phyloP scores from a whole-genome alignment of 1,140 invertebrate species.

The Polyergus mexicanus region DNA sequence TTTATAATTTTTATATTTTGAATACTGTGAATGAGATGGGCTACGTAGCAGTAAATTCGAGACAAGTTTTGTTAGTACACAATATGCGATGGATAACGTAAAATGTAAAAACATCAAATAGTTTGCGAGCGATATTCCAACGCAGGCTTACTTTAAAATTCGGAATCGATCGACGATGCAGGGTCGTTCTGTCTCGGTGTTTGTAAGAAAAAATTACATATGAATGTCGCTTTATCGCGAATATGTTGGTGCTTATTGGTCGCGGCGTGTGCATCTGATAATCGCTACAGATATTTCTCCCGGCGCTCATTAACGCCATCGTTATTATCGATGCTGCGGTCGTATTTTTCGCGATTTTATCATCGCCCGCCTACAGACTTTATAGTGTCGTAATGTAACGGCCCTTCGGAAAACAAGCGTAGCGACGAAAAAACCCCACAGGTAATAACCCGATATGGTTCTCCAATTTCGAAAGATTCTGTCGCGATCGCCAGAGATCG shows the following conservation, averaged over 20 bases:
- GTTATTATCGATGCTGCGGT: constrained; percentile 17
- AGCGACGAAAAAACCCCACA: constrained; percentile 3
- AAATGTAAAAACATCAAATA: not conserved
- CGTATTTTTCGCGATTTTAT: constrained; percentile 51
- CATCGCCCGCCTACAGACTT: not conserved
- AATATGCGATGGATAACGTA: not conserved
- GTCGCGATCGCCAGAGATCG: not conserved
- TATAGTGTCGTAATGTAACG: constrained; percentile 35
- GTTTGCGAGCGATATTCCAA: not conserved
- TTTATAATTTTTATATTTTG: not conserved
- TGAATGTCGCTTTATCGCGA: not conserved
- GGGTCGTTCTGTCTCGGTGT: not conserved
- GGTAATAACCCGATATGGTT: constrained; percentile 42
- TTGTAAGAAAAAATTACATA: not conserved
- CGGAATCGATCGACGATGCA: not conserved
- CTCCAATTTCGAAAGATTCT: not conserved
- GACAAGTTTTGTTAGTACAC: not conserved
- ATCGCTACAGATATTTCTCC: constrained; percentile 44
- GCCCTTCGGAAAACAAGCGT: constrained; percentile 21
- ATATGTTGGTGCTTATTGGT: not conserved
- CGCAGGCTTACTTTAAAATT: not conserved
- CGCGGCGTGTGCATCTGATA: constrained; percentile 15
- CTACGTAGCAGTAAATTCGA: not conserved
- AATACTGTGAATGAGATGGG: not conserved
- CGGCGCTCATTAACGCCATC: constrained; percentile 30